These are phyloP conservation scores for Hassar affinis DNA, from an alignment of 2,113 vertebrate species.

Conservation along the genomic window DNA sequence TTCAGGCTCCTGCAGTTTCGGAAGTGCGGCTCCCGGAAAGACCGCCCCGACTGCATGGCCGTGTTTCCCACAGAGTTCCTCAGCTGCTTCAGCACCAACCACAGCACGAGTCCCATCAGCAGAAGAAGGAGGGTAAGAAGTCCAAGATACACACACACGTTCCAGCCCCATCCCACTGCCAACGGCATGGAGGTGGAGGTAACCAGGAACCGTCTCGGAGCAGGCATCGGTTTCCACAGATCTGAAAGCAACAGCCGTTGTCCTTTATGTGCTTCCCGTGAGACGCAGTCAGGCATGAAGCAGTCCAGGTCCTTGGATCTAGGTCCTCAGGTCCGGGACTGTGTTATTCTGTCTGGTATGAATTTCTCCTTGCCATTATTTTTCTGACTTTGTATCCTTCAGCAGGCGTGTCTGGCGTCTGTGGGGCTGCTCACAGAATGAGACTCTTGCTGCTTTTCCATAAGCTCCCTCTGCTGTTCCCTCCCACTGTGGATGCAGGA, in stretches of 20 bases:
- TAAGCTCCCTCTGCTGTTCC: conserved; percentile 35
- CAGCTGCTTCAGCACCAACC: conserved; percentile 85
- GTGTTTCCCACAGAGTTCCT: conserved; percentile 78
- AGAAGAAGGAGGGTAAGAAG: conserved; percentile 78
- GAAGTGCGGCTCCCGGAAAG: conserved; percentile 70
- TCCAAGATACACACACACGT: conserved; percentile 83
- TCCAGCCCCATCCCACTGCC: conserved; percentile 82
- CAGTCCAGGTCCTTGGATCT: neutral
- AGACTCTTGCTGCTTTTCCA: conserved; percentile 27
- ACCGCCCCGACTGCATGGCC: conserved; percentile 64
- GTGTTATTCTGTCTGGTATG: neutral
- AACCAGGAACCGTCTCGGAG: conserved; percentile 70
- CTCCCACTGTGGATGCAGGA: conserved; percentile 42
- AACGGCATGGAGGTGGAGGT: conserved; percentile 74
- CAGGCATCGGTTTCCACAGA: conserved; percentile 64
- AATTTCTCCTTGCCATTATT: conserved; percentile 1
- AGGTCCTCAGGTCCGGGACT: neutral
- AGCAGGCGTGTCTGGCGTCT: conserved; percentile 23
- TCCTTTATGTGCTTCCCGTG: neutral
- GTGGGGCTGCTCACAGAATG: conserved; percentile 30
- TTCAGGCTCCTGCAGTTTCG: conserved; percentile 66
- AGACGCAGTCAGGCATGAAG: neutral
- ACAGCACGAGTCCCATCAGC: conserved; percentile 81
- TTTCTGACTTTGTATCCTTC: conserved; percentile 11
- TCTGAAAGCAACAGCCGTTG: neutral